phyloP scores from a whole-genome alignment of 2,888 invertebrate genomes.

The Drosophila acutilabella region DNA sequence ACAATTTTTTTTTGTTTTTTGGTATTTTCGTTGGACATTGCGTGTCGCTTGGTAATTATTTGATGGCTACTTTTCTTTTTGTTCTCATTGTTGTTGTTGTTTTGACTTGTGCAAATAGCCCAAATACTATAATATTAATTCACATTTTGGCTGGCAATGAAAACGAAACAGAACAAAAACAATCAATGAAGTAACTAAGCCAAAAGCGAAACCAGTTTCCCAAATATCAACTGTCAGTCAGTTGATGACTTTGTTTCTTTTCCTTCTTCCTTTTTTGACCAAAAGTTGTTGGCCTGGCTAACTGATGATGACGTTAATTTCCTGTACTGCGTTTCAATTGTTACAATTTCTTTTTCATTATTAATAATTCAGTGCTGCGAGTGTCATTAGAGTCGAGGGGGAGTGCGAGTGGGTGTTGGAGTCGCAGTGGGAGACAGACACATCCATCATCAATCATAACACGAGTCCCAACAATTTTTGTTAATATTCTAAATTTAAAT shows the following conservation, averaged over 20 bases:
- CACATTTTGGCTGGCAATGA: slow-evolving; percentile 34
- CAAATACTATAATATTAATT: slow-evolving; percentile 67
- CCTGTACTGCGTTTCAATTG: slow-evolving; percentile 59
- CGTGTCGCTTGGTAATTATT: slow-evolving; percentile 70
- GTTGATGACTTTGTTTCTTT: slow-evolving; percentile 58
- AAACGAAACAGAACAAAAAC: slow-evolving; percentile 39
- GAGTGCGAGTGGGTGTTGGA: not conserved
- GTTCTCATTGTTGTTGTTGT: slow-evolving; percentile 37
- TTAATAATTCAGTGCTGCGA: slow-evolving; percentile 1
- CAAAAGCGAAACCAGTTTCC: slow-evolving; percentile 7
- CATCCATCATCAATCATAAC: slow-evolving; percentile 67
- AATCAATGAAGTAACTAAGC: slow-evolving; percentile 39
- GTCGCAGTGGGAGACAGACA: slow-evolving; percentile 31
- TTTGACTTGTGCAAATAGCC: slow-evolving; percentile 57
- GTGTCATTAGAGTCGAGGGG: slow-evolving; percentile 32
- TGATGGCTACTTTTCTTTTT: slow-evolving; percentile 31
- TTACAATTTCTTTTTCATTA: slow-evolving; percentile 33
- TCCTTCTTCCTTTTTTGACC: not conserved
- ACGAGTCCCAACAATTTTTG: slow-evolving; percentile 48
- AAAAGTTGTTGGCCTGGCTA: slow-evolving; percentile 16
- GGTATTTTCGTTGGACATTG: slow-evolving; percentile 48
- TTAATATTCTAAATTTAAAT: slow-evolving; percentile 46
- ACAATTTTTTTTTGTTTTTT: too few relatives aligned
- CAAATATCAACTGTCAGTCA: slow-evolving; percentile 37
- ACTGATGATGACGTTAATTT: slow-evolving; percentile 60